Conservation (phyloP, 1,140 invertebrate genomes). For the Drosophila ohnishii region DNA sequence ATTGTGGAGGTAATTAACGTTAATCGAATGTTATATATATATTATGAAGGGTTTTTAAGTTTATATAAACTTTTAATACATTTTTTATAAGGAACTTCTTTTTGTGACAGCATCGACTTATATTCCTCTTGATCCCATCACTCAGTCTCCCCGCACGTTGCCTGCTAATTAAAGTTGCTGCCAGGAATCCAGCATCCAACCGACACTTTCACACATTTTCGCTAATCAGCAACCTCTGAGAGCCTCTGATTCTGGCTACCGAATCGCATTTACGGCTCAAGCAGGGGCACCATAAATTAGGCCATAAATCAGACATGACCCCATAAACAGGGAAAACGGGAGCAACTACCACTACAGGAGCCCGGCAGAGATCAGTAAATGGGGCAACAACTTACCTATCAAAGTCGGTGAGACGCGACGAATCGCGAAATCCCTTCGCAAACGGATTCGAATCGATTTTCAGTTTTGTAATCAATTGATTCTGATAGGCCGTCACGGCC, state of each 20-base stretch:
- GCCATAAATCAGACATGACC: slow-evolving; percentile 54
- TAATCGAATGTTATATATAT: too few relatives aligned
- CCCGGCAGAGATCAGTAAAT: background rate
- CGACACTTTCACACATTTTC: slow-evolving; percentile 74
- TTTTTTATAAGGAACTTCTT: background rate
- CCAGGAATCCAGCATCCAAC: slow-evolving; percentile 9
- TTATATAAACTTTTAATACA: background rate
- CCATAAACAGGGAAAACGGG: slow-evolving; percentile 42
- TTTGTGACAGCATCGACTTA: background rate
- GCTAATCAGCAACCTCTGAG: slow-evolving; percentile 55
- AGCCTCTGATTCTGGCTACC: slow-evolving; percentile 49
- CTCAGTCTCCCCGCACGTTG: slow-evolving; percentile 31
- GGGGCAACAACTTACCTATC: slow-evolving; percentile 85
- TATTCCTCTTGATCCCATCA: background rate
- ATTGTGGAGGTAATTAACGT: background rate
- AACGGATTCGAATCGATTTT: slow-evolving; percentile 99
- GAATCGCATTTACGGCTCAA: slow-evolving; percentile 52
- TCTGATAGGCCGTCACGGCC: slow-evolving; percentile 99
- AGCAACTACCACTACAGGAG: slow-evolving; percentile 40
- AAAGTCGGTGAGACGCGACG: slow-evolving; percentile 96
- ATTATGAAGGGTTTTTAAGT: background rate
- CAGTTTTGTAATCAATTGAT: slow-evolving; percentile 97
- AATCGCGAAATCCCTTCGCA: slow-evolving; percentile 97
- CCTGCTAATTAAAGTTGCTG: slow-evolving; percentile 47
- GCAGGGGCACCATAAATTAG: slow-evolving; percentile 55